These are phyloP conservation scores for Planiliza haematocheilus DNA, from an alignment of 2,113 vertebrate genomes.

Conservation along the genomic window DNA sequence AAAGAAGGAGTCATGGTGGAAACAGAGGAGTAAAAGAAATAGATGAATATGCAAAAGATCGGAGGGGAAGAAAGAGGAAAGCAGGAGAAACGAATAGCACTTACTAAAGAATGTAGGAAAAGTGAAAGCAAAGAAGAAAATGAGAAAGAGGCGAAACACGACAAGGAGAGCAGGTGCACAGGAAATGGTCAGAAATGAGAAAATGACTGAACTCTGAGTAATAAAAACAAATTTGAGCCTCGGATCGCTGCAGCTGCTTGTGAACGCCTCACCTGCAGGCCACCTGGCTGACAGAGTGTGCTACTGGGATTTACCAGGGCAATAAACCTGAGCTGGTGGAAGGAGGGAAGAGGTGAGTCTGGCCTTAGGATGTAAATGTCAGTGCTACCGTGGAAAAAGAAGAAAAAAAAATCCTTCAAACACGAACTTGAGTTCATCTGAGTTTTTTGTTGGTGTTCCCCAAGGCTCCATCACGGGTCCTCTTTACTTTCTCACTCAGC, in stretches of 20 bases:
- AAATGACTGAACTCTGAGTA: neutral
- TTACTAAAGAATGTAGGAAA: neutral
- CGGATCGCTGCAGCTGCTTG: conserved; percentile 8
- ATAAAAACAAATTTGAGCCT: conserved; percentile 12
- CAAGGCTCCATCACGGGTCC: conserved; percentile 3
- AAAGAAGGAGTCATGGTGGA: too few relatives aligned
- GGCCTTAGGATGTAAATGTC: conserved; percentile 29
- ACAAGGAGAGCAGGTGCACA: neutral
- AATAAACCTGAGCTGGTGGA: neutral
- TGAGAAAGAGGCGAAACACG: neutral
- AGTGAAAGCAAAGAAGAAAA: neutral
- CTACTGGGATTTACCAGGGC: neutral
- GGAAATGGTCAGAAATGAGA: neutral
- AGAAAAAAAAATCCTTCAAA: neutral
- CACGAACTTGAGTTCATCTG: neutral
- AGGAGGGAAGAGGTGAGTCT: neutral
- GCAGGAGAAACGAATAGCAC: neutral
- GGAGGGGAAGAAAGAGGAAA: neutral
- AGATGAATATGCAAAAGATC: too few relatives aligned
- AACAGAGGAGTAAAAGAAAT: too few relatives aligned
- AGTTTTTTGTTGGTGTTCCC: neutral
- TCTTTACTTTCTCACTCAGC: neutral
- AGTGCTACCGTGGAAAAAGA: neutral
- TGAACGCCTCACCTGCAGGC: conserved; percentile 15
- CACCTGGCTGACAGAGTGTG: conserved; percentile 10